Evolutionary conservation across 2,888 invertebrate species (phyloP), one percentile per base, ranked within the genome.

Genomic region (Opisthograptis luteolata): DNA sequence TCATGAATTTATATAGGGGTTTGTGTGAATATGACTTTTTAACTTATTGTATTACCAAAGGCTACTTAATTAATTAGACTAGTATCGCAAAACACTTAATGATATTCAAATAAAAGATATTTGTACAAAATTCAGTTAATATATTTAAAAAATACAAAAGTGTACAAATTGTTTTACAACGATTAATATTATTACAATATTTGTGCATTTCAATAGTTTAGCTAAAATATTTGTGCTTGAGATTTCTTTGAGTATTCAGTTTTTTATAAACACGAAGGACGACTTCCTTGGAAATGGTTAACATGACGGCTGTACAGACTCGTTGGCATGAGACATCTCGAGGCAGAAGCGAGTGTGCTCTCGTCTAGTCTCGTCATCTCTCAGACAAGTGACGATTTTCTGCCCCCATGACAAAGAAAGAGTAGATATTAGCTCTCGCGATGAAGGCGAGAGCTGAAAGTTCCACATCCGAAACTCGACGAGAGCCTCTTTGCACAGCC

Each of bases 71-170:
- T 36, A 14, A 13, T 6, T 28, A 2, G 8, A 9, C 15, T 17
- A n/a, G 9, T 9, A 17, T n/a, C n/a, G n/a, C n/a, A n/a, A n/a
- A n/a, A 36, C 24, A 12, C 1, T 7, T 20, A 7, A 7, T 12
- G 12, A 22, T 13, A 15, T 12, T 4, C 44, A 56, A 55, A 56
- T 48, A 59, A 66, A 62, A 68, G 52, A 60, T 64, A 61, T 44
- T 27, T 28, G 20, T 64, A 62, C 64, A 68, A 76, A 78, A 72
- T 71, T 76, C 80, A 80, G 74, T 79, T 79, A 63, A 78, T 81
- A 82, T 79, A 79, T 81, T 84, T 78, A 71, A 74, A 80, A 82
- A 84, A 82, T 84, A 84, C 81, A 82, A 84, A 84, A 81, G 81
- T 84, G 81, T 84, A 84, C 77, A 84, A 50, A 79, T 76, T 73